These are phyloP conservation scores for Bubalus kerabau DNA, from an alignment of 2,113 vertebrate genomes.

Conservation along the genomic window DNA sequence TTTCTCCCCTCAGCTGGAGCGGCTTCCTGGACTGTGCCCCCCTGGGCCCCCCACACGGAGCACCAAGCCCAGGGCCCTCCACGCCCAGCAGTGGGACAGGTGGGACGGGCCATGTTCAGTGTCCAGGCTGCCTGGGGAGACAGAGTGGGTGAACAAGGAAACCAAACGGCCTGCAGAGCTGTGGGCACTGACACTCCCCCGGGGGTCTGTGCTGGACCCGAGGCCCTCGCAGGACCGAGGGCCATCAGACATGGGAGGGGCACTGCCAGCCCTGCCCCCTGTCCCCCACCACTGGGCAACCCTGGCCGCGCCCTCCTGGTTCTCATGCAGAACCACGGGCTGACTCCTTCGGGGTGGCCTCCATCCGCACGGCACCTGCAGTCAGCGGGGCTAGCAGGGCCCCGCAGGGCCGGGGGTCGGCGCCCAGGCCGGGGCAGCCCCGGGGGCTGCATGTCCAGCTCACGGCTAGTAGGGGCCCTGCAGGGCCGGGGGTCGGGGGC, in stretches of 20 bases:
- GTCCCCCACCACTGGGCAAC: rapidly evolving
- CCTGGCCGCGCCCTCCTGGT: rapidly evolving
- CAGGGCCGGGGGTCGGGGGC: not conserved
- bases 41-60: rapidly evolving
- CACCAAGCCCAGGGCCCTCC: not conserved
- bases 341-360: not conserved
- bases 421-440: no score
- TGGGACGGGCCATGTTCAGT: rapidly evolving
- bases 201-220: rapidly evolving
- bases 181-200: rapidly evolving
- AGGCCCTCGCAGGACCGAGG: rapidly evolving
- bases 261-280: not conserved
- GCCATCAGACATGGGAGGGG: rapidly evolving
- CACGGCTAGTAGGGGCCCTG: not conserved
- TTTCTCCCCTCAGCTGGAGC: not conserved
- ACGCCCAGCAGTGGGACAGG: not conserved
- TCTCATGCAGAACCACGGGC: not conserved
- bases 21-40: rapidly evolving
- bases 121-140: not conserved
- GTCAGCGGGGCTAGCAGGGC: rapidly evolving
- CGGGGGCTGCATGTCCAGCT: no score
- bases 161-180: rapidly evolving
- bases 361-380: rapidly evolving
- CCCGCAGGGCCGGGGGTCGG: no score
- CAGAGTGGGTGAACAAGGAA: rapidly evolving